These are phyloP conservation scores for Conus ventricosus DNA, from an alignment of 1,140 invertebrate genomes.

Conservation along the genomic window DNA sequence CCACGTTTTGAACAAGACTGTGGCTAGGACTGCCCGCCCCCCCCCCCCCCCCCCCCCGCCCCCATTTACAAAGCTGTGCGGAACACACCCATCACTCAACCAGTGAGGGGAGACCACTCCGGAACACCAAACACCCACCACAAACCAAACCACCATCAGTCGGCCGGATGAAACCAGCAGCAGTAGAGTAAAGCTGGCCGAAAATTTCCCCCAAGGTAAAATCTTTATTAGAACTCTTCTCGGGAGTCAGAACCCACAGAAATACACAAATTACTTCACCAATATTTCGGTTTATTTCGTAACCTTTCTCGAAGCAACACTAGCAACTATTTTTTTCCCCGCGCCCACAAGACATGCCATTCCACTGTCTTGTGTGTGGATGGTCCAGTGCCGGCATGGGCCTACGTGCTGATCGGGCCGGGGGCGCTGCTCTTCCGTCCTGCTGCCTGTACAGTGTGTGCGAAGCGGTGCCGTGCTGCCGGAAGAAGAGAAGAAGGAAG, in stretches of 20 bases:
- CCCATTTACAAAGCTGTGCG: too few species aligned
- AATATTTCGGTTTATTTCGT: background rate
- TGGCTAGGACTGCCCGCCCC: too few species aligned
- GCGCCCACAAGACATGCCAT: background rate
- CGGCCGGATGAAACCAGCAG: too few species aligned
- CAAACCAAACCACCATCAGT: too few species aligned
- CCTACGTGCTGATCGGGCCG: conserved; percentile 69
- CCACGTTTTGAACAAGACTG: too few species aligned
- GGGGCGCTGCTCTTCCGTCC: conserved; percentile 81
- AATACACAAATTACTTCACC: background rate
- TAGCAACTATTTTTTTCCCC: background rate
- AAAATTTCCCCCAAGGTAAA: too few species aligned
- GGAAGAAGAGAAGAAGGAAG: conserved; percentile 87
- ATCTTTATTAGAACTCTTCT: too few species aligned
- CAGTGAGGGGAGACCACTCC: too few species aligned
- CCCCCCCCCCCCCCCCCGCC: too few species aligned
- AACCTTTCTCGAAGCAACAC: background rate
- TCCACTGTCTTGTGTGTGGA: conserved; percentile 16
- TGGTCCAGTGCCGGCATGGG: conserved; percentile 73
- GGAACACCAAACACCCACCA: too few species aligned
- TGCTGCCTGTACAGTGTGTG: conserved; percentile 95
- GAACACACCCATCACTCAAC: too few species aligned
- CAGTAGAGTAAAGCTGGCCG: too few species aligned
- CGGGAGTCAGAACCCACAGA: background rate
- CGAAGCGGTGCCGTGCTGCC: conserved; percentile 89